phyloP scores from a whole-genome alignment of 2,113 vertebrate genomes.

The Perca fluviatilis region DNA sequence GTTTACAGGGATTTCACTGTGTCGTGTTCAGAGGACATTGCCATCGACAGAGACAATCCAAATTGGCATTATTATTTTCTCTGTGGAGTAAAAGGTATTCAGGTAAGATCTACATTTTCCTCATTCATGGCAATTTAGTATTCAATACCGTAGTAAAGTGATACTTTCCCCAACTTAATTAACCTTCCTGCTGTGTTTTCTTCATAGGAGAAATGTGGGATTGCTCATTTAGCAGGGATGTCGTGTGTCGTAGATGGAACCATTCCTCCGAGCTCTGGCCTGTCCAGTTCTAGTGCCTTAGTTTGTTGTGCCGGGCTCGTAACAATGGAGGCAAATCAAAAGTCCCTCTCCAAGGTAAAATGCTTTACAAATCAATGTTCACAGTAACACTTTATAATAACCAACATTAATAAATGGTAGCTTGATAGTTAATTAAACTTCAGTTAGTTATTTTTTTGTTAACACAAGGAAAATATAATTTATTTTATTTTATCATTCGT shows the following conservation, averaged over 20 bases:
- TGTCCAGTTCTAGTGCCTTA: constrained; percentile 96
- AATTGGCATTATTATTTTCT: constrained; percentile 97
- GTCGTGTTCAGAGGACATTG: constrained; percentile 83
- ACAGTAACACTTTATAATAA: too few species aligned
- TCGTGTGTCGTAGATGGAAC: constrained; percentile 94
- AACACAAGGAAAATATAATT: too few species aligned
- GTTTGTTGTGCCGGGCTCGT: constrained; percentile 95
- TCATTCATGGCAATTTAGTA: neutral
- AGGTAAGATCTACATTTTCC: constrained; percentile 84
- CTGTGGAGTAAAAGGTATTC: constrained; percentile 97
- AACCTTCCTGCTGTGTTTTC: constrained; percentile 23
- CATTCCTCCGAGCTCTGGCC: constrained; percentile 93
- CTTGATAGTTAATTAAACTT: too few species aligned
- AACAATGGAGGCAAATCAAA: constrained; percentile 89
- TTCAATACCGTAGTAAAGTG: neutral
- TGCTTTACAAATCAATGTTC: neutral
- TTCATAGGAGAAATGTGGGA: constrained; percentile 91
- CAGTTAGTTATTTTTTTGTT: too few species aligned
- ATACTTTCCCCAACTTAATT: neutral
- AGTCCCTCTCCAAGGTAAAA: constrained; percentile 93
- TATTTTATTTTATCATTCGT: too few species aligned
- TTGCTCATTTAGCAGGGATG: constrained; percentile 88
- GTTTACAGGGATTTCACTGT: constrained; percentile 89
- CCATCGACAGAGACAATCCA: constrained; percentile 91
- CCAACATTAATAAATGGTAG: too few species aligned